These are phyloP conservation scores for Datnioides undecimradiatus DNA, from an alignment of 2,113 vertebrate genomes.

Conservation along the genomic window DNA sequence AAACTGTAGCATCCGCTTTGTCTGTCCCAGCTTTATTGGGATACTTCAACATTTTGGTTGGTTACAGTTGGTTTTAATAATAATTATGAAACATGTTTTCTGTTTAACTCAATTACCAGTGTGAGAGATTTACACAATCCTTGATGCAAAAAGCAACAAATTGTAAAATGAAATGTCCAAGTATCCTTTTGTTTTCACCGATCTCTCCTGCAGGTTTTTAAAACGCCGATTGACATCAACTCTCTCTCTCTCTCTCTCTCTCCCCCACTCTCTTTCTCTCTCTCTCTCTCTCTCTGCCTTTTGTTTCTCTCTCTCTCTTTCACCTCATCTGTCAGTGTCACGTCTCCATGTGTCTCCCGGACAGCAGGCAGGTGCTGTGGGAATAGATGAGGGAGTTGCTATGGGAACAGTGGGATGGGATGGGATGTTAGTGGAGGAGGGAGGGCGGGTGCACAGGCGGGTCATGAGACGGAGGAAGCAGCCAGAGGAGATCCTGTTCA, in stretches of 20 bases:
- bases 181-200: constrained; percentile 45
- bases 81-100: constrained; percentile 17
- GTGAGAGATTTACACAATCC: not conserved
- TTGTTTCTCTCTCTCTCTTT: constrained; percentile 49
- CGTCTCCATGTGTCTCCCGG: constrained; percentile 68
- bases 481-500: constrained; percentile 7
- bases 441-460: constrained; percentile 37
- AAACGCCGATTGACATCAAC: constrained; percentile 37
- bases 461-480: constrained; percentile 48
- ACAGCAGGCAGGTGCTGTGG: constrained; percentile 77
- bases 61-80: not conserved
- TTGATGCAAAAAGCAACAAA: constrained; percentile 6
- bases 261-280: constrained; percentile 52
- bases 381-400: constrained; percentile 71
- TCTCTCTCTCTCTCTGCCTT: constrained; percentile 21
- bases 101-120: constrained; percentile 2
- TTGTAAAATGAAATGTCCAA: constrained; percentile 34
- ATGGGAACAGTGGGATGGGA: constrained; percentile 71
- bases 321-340: constrained; percentile 73
- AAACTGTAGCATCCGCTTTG: not conserved
- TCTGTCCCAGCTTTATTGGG: constrained; percentile 21
- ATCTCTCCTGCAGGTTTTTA: constrained; percentile 65
- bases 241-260: constrained; percentile 29
- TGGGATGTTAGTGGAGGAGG: constrained; percentile 41
- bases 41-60: constrained; percentile 33